Conservation (phyloP, 2,888 invertebrate genomes). For the Platycheirus rosarum region DNA sequence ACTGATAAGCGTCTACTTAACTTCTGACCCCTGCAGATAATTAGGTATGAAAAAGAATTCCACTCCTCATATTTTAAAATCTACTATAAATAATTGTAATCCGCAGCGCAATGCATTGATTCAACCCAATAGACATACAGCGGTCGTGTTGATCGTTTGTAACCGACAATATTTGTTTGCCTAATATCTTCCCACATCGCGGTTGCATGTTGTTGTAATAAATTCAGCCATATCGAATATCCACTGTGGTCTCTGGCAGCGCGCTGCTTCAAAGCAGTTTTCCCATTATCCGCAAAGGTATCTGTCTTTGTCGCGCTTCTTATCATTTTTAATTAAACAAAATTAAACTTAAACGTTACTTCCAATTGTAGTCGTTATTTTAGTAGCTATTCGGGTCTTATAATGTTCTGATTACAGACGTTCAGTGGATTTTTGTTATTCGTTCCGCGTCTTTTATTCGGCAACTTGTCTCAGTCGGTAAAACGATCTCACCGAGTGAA, state of each 20-base stretch:
- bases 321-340: constrained; percentile 57
- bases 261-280: constrained; percentile 24
- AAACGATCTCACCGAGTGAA: constrained; percentile 48
- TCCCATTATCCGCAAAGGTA: constrained; percentile 24
- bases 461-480: constrained; percentile 34
- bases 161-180: constrained; percentile 34
- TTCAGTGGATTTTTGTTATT: constrained; percentile 47
- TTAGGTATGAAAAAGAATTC: constrained; percentile 11
- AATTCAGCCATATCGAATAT: constrained; percentile 37
- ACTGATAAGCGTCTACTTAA: constrained; percentile 51
- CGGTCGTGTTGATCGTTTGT: constrained; percentile 21
- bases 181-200: constrained; percentile 29
- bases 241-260: constrained; percentile 33
- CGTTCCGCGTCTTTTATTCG: constrained; percentile 8
- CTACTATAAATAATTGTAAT: constrained; percentile 41
- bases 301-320: constrained; percentile 37
- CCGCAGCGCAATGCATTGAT: constrained; percentile 43
- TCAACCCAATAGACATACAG: constrained; percentile 12
- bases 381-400: constrained; percentile 2
- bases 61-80: neutral
- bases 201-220: constrained; percentile 11
- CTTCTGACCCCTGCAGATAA: constrained; percentile 39
- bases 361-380: constrained; percentile 31
- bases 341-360: constrained; percentile 39
- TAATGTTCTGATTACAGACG: constrained; percentile 51